Conservation (phyloP, 2,888 invertebrate genomes). For the Tiphia femorata region DNA sequence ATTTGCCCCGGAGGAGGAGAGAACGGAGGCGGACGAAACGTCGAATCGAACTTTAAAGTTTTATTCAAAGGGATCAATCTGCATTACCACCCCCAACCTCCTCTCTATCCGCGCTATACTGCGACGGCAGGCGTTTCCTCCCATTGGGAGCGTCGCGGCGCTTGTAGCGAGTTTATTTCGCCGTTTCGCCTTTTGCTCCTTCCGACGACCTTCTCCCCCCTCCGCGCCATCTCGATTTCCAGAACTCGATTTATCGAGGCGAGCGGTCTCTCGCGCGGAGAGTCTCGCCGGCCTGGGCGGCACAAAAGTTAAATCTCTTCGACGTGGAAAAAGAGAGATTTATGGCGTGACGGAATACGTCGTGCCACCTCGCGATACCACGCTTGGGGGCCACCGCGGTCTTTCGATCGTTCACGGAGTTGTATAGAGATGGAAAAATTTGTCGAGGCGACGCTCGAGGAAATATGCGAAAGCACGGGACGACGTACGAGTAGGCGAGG, state of each 20-base stretch:
- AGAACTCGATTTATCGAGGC: slow-evolving; percentile 1
- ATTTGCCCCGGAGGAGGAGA: slow-evolving; percentile 30
- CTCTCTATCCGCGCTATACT: slow-evolving; percentile 7
- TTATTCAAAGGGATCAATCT: slow-evolving; percentile 36
- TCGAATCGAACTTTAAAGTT: slow-evolving; percentile 34
- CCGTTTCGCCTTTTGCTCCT: slow-evolving; percentile 25
- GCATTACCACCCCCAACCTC: not conserved
- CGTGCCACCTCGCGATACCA: too few relatives aligned
- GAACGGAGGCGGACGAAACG: slow-evolving; percentile 6
- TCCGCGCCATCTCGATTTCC: not conserved
- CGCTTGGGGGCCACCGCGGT: too few relatives aligned
- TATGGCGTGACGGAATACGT: too few relatives aligned
- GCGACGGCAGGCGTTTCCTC: not conserved
- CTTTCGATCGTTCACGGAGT: too few relatives aligned
- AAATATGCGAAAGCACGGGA: too few relatives aligned
- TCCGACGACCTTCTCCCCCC: not conserved
- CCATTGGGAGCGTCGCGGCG: slow-evolving; percentile 1
- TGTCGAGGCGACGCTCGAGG: too few relatives aligned
- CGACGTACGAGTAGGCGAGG: too few relatives aligned
- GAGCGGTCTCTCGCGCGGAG: slow-evolving; percentile 3
- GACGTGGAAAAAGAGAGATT: slow-evolving; percentile 18
- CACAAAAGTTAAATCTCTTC: slow-evolving; percentile 35
- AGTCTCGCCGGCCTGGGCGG: slow-evolving; percentile 1
- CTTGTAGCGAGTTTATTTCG: slow-evolving; percentile 30
- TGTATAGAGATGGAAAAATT: too few relatives aligned